Evolutionary conservation across 2,888 invertebrate genomes (phyloP).

Genomic region (Caenorhabditis sp.): DNA sequence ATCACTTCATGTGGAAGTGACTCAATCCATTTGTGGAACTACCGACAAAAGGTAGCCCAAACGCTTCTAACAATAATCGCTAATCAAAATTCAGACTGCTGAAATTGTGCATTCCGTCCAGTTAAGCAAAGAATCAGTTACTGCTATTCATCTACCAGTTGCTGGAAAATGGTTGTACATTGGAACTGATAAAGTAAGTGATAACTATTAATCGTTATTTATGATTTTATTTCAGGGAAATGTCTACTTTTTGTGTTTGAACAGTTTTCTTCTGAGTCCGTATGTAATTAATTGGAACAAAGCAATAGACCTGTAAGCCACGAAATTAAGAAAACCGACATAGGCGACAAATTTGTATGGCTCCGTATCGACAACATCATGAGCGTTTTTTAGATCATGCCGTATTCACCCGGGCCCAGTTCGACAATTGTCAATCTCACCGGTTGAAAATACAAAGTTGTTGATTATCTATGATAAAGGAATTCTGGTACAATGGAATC

Average conservation of each 20-base stretch:
- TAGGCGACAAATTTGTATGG: no score
- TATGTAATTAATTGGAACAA: constrained; percentile 99
- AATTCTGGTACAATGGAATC: constrained; percentile 95
- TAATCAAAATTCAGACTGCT: constrained; percentile 36
- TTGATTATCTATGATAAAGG: constrained; percentile 96
- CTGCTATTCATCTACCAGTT: constrained; percentile 93
- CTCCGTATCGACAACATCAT: no score
- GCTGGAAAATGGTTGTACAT: constrained; percentile 99
- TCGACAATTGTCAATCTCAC: constrained; percentile 96
- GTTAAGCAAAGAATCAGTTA: constrained; percentile 89
- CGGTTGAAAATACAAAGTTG: constrained; percentile 85
- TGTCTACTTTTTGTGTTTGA: constrained; percentile 96
- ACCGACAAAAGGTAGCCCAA: constrained; percentile 87
- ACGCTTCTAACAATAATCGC: neutral
- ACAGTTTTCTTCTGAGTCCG: constrained; percentile 94
- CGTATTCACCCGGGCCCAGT: constrained; percentile 97
- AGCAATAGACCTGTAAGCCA: constrained; percentile 93
- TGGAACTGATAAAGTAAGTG: constrained; percentile 87
- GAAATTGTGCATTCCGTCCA: constrained; percentile 93
- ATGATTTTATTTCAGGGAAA: constrained; percentile 87
- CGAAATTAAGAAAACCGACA: no score
- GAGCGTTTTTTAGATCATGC: constrained; percentile 69
- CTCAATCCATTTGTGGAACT: constrained; percentile 96
- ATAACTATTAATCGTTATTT: no score
- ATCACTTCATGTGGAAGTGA: constrained; percentile 96